phyloP scores from a whole-genome alignment of 1,140 invertebrate species.

The Onthophagus taurus region DNA sequence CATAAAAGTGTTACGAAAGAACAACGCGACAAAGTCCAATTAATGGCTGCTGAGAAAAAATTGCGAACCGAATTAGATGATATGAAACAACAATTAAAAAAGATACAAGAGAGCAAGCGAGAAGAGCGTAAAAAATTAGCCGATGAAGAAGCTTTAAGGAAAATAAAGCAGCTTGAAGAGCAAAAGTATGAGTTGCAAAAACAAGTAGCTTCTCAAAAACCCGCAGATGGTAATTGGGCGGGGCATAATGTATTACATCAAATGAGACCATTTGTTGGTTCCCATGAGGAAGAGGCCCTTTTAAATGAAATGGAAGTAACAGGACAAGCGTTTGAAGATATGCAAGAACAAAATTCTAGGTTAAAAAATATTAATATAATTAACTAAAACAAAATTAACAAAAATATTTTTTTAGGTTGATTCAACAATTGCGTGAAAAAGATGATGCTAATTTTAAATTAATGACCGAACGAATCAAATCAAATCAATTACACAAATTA shows the following conservation, averaged over 20 bases:
- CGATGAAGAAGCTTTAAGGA: conserved; percentile 89
- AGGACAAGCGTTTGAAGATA: conserved; percentile 97
- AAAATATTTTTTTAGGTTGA: conserved; percentile 80
- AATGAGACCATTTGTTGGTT: conserved; percentile 53
- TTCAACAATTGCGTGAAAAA: conserved; percentile 94
- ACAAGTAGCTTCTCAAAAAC: conserved; percentile 76
- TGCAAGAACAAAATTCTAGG: conserved; percentile 73
- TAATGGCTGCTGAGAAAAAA: conserved; percentile 93
- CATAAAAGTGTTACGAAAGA: conserved; percentile 96
- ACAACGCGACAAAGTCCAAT: conserved; percentile 88
- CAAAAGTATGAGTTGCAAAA: conserved; percentile 75
- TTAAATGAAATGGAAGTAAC: conserved; percentile 99
- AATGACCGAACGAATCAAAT: conserved; percentile 96
- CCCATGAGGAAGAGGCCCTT: conserved; percentile 88
- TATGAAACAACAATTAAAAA: conserved; percentile 71
- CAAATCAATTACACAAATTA: conserved; percentile 91
- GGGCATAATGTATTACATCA: conserved; percentile 38
- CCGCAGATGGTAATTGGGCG: conserved; percentile 52
- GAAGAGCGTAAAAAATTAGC: conserved; percentile 87
- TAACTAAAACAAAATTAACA: no score
- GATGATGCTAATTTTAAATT: conserved; percentile 99
- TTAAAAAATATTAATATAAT: no score
- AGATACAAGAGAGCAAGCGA: conserved; percentile 83
- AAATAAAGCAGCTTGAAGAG: conserved; percentile 92
- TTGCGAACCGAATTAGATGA: conserved; percentile 83